Percentiles rank a stretch among this genome's conserved stretches.
Evolutionary conservation across 2,113 vertebrate genomes (phyloP).

Genomic region (Corvus cornix): DNA sequence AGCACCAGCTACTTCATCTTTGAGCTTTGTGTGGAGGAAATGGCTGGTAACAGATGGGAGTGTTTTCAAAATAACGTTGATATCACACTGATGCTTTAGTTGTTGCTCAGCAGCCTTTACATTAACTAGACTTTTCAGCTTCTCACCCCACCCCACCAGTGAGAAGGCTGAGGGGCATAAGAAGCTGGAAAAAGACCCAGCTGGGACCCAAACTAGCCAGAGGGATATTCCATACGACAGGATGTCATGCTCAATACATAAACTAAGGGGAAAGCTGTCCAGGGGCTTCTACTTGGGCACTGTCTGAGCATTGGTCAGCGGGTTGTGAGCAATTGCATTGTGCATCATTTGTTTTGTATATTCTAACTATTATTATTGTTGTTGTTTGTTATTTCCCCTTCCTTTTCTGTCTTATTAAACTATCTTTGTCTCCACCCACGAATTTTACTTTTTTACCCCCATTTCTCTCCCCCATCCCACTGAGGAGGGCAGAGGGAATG

Average conservation of each 20-base stretch:
- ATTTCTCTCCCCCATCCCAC: neutral
- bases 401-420: neutral
- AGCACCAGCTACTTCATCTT: neutral
- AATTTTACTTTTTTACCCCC: neutral
- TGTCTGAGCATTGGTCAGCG: neutral
- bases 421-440: neutral
- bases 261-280: neutral
- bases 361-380: neutral
- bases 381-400: neutral
- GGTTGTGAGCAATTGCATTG: neutral
- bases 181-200: neutral
- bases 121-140: neutral
- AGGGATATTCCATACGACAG: neutral
- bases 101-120: neutral
- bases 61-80: neutral
- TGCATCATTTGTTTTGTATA: neutral
- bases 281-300: neutral
- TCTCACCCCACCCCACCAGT: neutral
- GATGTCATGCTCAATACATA: neutral
- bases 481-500: fast-evolving
- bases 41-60: neutral
- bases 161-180: neutral
- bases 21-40: neutral
- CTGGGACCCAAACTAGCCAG: neutral
- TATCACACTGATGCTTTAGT: neutral